These are phyloP conservation scores for Drosophila conformis DNA, from an alignment of 2,888 invertebrate genomes.

Conservation along the genomic window DNA sequence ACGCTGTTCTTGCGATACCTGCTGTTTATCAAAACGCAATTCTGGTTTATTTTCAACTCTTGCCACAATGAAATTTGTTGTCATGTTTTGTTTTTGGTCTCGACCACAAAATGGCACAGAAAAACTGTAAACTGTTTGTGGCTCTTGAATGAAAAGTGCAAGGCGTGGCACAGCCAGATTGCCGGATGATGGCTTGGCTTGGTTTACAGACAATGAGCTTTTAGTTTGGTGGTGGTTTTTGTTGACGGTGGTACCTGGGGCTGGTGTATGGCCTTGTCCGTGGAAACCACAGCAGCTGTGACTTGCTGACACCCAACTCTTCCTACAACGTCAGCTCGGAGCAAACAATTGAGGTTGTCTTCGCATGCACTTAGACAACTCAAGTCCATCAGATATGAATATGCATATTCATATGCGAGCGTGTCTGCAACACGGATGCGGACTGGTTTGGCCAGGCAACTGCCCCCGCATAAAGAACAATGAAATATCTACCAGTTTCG, in stretches of 20 bases:
- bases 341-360: slow-evolving; percentile 54
- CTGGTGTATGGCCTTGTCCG: slow-evolving; percentile 65
- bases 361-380: slow-evolving; percentile 53
- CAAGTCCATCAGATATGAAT: slow-evolving; percentile 45
- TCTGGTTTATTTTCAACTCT: slow-evolving; percentile 63
- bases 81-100: slow-evolving; percentile 45
- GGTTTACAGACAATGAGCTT: slow-evolving; percentile 28
- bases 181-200: slow-evolving; percentile 11
- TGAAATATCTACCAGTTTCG: slow-evolving; percentile 15
- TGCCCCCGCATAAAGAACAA: slow-evolving; percentile 47
- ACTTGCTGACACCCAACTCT: slow-evolving; percentile 4
- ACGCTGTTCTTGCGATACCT: slow-evolving; percentile 25
- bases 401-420: slow-evolving; percentile 10
- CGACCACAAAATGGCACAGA: slow-evolving; percentile 71
- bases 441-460: slow-evolving; percentile 39
- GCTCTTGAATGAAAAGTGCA: slow-evolving; percentile 60
- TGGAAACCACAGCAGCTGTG: slow-evolving; percentile 44
- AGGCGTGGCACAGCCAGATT: slow-evolving; percentile 46
- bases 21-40: slow-evolving; percentile 73
- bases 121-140: slow-evolving; percentile 47
- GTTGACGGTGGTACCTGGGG: slow-evolving; percentile 2
- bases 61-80: slow-evolving; percentile 62
- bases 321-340: background rate
- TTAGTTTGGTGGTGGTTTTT: background rate
- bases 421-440: slow-evolving; percentile 45